Percentiles rank a stretch among this genome's conserved stretches.
Evolutionary conservation across 2,797 vertebrate genomes (phyloP).

Genomic region (Limnodromus scolopaceus): DNA sequence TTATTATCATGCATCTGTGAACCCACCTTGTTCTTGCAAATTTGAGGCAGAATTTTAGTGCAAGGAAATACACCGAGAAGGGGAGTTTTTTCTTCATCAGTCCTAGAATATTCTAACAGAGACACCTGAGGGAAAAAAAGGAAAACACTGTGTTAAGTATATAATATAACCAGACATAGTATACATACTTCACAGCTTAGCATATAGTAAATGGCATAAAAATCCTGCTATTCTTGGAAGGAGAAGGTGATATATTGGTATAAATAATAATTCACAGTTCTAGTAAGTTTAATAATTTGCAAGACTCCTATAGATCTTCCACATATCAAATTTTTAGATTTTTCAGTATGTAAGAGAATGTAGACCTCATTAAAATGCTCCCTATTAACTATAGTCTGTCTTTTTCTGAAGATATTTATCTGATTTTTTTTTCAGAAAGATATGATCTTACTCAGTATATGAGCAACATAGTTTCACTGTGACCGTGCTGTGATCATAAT

Average conservation of each 20-base stretch:
- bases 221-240: neutral
- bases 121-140: constrained; percentile 66
- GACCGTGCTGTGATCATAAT: neutral
- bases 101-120: constrained; percentile 80
- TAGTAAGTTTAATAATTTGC: neutral
- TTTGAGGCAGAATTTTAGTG: constrained; percentile 82
- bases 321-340: neutral
- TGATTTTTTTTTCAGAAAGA: neutral
- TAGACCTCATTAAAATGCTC: neutral
- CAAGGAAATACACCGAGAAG: constrained; percentile 85
- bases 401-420: neutral
- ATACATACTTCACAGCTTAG: neutral
- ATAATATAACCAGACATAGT: neutral
- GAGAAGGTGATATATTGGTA: neutral
- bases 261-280: neutral
- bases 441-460: neutral
- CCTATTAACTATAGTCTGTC: neutral
- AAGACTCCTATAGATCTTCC: neutral
- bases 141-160: neutral
- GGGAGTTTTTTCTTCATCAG: constrained; percentile 75
- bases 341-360: neutral
- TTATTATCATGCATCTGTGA: constrained; percentile 69
- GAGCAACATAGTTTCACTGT: neutral
- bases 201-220: neutral
- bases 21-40: constrained; percentile 77